Conservation (phyloP, 2,888 invertebrate genomes). For the Drosophila atripex region DNA sequence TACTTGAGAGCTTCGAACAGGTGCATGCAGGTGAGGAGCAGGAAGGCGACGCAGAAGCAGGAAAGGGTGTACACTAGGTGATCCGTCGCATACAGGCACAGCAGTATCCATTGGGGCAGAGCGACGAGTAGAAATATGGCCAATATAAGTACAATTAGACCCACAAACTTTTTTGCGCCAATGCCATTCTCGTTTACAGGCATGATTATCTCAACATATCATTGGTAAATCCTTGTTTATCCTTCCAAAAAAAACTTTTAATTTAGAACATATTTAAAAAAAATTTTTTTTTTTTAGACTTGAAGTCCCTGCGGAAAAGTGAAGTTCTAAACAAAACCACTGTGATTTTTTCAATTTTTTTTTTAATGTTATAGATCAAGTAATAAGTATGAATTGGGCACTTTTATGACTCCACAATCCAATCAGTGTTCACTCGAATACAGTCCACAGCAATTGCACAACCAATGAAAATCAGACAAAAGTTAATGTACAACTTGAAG, state of each 20-base stretch:
- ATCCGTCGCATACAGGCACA: conserved; percentile 27
- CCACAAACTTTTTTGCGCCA: conserved; percentile 23
- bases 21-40: conserved; percentile 43
- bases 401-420: background rate
- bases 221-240: background rate
- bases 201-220: conserved; percentile 28
- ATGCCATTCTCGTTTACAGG: conserved; percentile 1
- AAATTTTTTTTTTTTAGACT: background rate
- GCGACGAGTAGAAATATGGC: conserved; percentile 17
- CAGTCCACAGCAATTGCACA: background rate
- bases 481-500: background rate
- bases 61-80: conserved; percentile 33
- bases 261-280: background rate
- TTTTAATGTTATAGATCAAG: too few species aligned
- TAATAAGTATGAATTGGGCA: too few species aligned
- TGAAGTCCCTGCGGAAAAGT: background rate
- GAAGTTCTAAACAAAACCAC: background rate
- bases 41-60: conserved; percentile 20
- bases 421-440: background rate
- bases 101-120: conserved; percentile 56
- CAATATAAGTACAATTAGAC: background rate
- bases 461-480: background rate
- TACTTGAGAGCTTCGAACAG: conserved; percentile 31
- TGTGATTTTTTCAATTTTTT: background rate
- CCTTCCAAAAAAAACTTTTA: background rate